phyloP scores from a whole-genome alignment of 2,113 vertebrate species.

The Pelvicachromis taeniatus region DNA sequence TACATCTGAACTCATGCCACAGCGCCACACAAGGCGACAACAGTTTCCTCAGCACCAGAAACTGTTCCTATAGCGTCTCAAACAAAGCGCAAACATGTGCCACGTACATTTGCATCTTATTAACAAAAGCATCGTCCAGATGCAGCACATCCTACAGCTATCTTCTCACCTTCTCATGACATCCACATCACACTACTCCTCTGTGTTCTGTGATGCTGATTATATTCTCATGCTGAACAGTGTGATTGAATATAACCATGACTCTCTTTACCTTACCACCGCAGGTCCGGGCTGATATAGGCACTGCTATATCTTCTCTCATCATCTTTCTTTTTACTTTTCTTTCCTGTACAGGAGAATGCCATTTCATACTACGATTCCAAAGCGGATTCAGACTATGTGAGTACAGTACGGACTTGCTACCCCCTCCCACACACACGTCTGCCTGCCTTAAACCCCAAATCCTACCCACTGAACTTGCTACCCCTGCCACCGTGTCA shows the following conservation, averaged over 20 bases:
- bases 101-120: slow-evolving; percentile 16
- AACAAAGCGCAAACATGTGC: slow-evolving; percentile 27
- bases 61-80: slow-evolving; percentile 31
- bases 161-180: slow-evolving; percentile 46
- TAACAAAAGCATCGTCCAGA: background rate
- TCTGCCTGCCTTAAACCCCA: slow-evolving; percentile 32
- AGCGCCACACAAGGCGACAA: background rate
- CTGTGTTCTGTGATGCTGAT: slow-evolving; percentile 74
- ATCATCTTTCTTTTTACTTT: slow-evolving; percentile 66
- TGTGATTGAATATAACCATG: slow-evolving; percentile 72
- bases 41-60: slow-evolving; percentile 6
- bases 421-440: background rate
- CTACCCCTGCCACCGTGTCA: slow-evolving; percentile 14
- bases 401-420: slow-evolving; percentile 78
- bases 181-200: slow-evolving; percentile 69
- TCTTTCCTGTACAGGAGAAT: slow-evolving; percentile 83
- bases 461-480: slow-evolving; percentile 3
- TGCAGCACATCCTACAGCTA: slow-evolving; percentile 23
- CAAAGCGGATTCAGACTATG: slow-evolving; percentile 91
- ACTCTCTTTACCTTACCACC: slow-evolving; percentile 51
- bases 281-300: slow-evolving; percentile 46
- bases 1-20: slow-evolving; percentile 26
- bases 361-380: slow-evolving; percentile 96
- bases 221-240: slow-evolving; percentile 72
- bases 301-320: slow-evolving; percentile 65